Percentiles rank a stretch among this genome's conserved stretches.
These are phyloP conservation scores for Hirtodrosophila cameraria DNA, from an alignment of 2,888 invertebrate genomes.

Conservation along the genomic window DNA sequence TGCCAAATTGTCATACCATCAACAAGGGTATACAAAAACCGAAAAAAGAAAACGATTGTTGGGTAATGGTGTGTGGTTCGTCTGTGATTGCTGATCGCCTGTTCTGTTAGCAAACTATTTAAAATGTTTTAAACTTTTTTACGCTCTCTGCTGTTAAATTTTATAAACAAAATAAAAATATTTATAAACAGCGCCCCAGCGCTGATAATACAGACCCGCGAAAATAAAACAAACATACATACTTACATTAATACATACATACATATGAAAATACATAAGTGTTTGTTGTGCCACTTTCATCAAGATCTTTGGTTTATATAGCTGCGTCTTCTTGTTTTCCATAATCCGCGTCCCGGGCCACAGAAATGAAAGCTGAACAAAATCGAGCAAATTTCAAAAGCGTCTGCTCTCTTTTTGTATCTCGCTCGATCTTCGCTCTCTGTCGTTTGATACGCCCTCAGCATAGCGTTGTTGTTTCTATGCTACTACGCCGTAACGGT, in stretches of 20 bases:
- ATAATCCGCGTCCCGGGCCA: constrained; percentile 43
- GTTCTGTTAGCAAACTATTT: constrained; percentile 81
- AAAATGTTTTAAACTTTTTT: constrained; percentile 82
- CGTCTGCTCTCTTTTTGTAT: background rate
- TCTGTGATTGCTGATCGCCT: constrained; percentile 61
- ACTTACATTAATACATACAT: no score
- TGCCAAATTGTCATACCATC: background rate
- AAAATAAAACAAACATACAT: constrained; percentile 7
- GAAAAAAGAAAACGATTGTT: constrained; percentile 9
- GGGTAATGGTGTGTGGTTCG: constrained; percentile 11
- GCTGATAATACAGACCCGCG: background rate
- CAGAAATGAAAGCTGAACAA: constrained; percentile 39
- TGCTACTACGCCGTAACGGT: constrained; percentile 70
- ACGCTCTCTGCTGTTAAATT: constrained; percentile 61
- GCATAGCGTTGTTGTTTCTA: constrained; percentile 36
- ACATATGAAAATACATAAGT: no score
- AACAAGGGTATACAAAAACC: background rate
- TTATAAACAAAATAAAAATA: constrained; percentile 75
- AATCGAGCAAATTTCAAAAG: background rate
- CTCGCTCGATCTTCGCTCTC: background rate
- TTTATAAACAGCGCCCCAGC: constrained; percentile 33
- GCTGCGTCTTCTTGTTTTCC: constrained; percentile 55
- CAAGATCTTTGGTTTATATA: constrained; percentile 10
- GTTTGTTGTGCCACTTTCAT: constrained; percentile 11
- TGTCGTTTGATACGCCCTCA: constrained; percentile 28